Base-by-base conservation (phyloP, 2,888 invertebrate genomes). In the Onchidella celtica region DNA sequence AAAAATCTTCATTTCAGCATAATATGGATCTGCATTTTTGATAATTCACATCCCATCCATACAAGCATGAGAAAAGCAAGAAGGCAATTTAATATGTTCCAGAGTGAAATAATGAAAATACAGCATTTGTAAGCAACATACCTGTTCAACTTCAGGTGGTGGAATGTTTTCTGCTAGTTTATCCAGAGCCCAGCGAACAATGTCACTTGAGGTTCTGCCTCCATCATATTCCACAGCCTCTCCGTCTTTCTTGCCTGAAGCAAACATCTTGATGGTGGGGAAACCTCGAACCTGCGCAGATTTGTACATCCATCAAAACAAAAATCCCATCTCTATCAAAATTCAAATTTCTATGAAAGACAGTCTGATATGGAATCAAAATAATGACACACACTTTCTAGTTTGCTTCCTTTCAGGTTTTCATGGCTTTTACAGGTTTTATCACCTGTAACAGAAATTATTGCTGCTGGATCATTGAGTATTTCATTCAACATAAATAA, bases 221-320 rank as follows among this genome's bases (percentile, higher is more conserved):
- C 99, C 99, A 89, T 97, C 96, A 93, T 97, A 99, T 83, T 99
- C 98, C 85, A 95, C 95, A 11, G 94, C 94, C 29, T 92, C 93
- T 24, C 93, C 93, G 84, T 93, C 90, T 73, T 91, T 92, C 82
- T 89, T 90, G 24, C 94, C 94, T 84, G 96, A 96, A 0, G 96
- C 95, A 94, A 99, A 99, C 94, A 89, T 95, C 94, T 99, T 99
- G 90, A 99, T 99, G 47, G 99, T 98, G 1, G 99, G 99, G 94
- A 98, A 99, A 0, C 99, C 99, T 87, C 96, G 96, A 47, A 99
- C 91, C 94, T 93, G 79, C 24, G 65, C 32, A 69, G 57, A 77
- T 55, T 1, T 24, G 38, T 63, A 75, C 9, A 65, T 9, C 17
- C 32, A 9, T 47, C n/a, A 27, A 32, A 4, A 68, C 17, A 21